Evolutionary conservation across 2,113 vertebrate species (phyloP), one percentile per base, ranked within the genome.

Genomic region (Isichthys henryi): DNA sequence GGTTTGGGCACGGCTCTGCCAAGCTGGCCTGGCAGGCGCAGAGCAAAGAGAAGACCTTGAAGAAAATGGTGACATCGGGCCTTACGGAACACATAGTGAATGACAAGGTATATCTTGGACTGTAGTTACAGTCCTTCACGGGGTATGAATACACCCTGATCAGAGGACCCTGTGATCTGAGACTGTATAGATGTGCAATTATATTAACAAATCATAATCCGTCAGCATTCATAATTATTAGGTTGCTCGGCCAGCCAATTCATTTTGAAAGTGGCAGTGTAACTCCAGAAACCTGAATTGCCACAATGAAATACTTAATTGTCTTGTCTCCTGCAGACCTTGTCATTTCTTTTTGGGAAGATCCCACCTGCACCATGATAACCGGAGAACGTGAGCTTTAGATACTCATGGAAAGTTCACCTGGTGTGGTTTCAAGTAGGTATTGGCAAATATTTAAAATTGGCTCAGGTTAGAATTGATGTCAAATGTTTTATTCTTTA

Each of bases 371-470:
- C n/a, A n/a, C n/a, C n/a, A n/a, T n/a, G n/a, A n/a, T n/a, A n/a
- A n/a, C n/a, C n/a, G n/a, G n/a, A n/a, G n/a, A 98, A 99, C 0
- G 98, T 99, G 93, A 99, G 98, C 96, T 99, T 99, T 95, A 97
- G 94, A 91, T 99, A 99, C 92, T 97, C 95, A 96, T 96, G 93
- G 98, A 99, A 91, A 95, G 97, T 95, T 49, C 6, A 1, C 19
- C 15, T 74, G 10, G 3, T 35, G n/a, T 74, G 70, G 70, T 35
- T 35, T 66, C 58, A 66, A n/a, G 23, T 27, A 66, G 8, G 58
- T 66, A 27, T 0, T 66, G 58, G 58, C 27, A 66, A n/a, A 66
- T 10, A 3, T 27, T 66, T 0, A 3, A 66, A 27, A n/a, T n/a
- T 9, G 58, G 23, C 58, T n/a, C 58, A 66, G 58, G 58, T 66